phyloP scores from a whole-genome alignment of 2,888 invertebrate species.

The Timema cristinae region DNA sequence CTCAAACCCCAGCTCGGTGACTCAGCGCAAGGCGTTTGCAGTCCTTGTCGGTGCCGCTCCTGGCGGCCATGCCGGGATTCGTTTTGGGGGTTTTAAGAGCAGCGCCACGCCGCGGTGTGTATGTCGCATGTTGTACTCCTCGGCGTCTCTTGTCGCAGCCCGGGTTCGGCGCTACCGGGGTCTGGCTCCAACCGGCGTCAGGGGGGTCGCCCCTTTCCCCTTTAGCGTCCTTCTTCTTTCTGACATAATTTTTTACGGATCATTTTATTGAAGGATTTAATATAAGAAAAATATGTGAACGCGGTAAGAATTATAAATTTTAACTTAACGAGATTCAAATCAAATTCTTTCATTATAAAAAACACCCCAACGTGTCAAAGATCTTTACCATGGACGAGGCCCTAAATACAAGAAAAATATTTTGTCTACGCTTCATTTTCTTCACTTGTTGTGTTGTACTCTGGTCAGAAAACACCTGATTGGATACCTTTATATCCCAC shows the following conservation, averaged over 20 bases:
- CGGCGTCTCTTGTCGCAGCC: constrained; percentile 31
- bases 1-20: constrained; percentile 48
- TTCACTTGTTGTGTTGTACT: too few relatives aligned
- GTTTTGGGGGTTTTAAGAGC: constrained; percentile 57
- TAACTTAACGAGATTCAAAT: too few relatives aligned
- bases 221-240: background rate
- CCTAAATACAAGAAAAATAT: too few relatives aligned
- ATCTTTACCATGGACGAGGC: too few relatives aligned
- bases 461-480: too few relatives aligned
- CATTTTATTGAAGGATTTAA: background rate
- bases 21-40: constrained; percentile 46
- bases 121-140: constrained; percentile 51
- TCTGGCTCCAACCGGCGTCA: background rate
- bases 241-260: background rate
- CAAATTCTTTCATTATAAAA: too few relatives aligned
- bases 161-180: background rate
- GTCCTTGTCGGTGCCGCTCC: constrained; percentile 57
- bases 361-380: too few relatives aligned
- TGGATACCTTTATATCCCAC: too few relatives aligned
- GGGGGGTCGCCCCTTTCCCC: background rate
- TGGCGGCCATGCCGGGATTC: constrained; percentile 45
- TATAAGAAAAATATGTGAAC: too few relatives aligned
- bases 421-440: too few relatives aligned
- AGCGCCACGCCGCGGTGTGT: constrained; percentile 51
- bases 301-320: too few relatives aligned